Percentiles rank a stretch among this genome's conserved stretches.
Evolutionary conservation across 1,140 invertebrate species (phyloP).

Genomic region (Drosophila lacteicornis): DNA sequence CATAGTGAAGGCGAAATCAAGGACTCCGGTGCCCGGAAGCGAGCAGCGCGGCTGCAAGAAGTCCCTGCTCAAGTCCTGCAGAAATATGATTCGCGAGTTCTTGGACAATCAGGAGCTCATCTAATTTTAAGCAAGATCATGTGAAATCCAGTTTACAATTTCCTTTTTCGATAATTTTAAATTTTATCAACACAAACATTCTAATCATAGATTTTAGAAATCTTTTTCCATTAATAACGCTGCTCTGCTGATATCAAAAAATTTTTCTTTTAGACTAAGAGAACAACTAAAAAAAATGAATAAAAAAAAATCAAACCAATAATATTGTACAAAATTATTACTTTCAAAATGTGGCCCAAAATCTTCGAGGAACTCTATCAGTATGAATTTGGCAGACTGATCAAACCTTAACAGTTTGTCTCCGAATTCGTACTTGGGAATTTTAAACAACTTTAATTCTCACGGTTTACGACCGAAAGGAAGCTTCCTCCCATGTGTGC

Average conservation of each 20-base stretch:
- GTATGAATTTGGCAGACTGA: not conserved
- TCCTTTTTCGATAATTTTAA: not conserved
- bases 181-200: conserved; percentile 6
- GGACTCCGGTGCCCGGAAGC: conserved; percentile 1
- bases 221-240: conserved; percentile 3
- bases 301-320: not conserved
- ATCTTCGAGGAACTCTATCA: no score
- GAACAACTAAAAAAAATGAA: not conserved
- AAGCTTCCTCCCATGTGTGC: not conserved
- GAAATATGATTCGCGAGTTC: conserved; percentile 73
- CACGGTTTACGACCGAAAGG: no score
- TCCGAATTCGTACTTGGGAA: not conserved
- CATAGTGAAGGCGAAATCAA: conserved; percentile 53
- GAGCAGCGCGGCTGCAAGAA: conserved; percentile 34
- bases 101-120: conserved; percentile 60
- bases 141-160: no score
- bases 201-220: conserved; percentile 28
- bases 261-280: not conserved
- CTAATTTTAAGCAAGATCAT: conserved; percentile 12
- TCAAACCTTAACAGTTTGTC: not conserved
- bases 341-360: no score
- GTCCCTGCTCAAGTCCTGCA: conserved; percentile 60
- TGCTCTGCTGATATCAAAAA: conserved; percentile 1
- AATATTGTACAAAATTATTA: no score
- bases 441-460: not conserved